phyloP scores from a whole-genome alignment of 2,797 vertebrate genomes.

The Sylvia borin region DNA sequence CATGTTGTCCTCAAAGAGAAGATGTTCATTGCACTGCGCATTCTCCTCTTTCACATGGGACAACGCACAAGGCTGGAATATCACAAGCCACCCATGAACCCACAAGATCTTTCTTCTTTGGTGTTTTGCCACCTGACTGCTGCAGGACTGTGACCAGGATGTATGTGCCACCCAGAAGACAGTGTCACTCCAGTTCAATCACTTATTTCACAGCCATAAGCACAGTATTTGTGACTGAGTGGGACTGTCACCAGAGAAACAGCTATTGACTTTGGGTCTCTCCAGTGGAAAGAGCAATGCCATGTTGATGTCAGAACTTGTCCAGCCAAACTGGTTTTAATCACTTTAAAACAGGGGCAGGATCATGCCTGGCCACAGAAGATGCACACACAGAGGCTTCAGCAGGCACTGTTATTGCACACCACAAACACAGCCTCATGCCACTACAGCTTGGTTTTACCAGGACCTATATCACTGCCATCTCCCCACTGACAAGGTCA shows the following conservation, averaged over 20 bases:
- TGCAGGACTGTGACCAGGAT: not conserved
- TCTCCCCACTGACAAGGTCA: not conserved
- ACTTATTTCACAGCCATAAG: not conserved
- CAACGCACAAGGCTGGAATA: not conserved
- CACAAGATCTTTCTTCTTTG: not conserved
- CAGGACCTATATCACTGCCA: rapidly evolving
- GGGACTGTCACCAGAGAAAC: not conserved
- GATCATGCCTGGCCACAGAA: not conserved
- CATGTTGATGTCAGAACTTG: not conserved
- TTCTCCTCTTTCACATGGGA: rapidly evolving
- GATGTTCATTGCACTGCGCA: not conserved
- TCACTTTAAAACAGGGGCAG: not conserved
- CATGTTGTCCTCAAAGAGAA: not conserved
- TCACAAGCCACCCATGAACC: not conserved
- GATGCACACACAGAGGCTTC: not conserved
- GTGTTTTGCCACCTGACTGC: not conserved
- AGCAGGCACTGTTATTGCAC: not conserved
- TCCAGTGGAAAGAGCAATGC: not conserved
- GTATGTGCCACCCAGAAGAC: rapidly evolving
- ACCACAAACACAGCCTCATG: rapidly evolving
- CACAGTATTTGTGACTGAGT: not conserved
- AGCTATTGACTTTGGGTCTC: not conserved
- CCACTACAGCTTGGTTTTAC: not conserved
- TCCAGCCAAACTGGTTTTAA: not conserved
- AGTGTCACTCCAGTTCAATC: not conserved